Evolutionary conservation across 2,888 invertebrate species (phyloP), one percentile per base, ranked within the genome.

Genomic region (Megalurothrips usitatus): DNA sequence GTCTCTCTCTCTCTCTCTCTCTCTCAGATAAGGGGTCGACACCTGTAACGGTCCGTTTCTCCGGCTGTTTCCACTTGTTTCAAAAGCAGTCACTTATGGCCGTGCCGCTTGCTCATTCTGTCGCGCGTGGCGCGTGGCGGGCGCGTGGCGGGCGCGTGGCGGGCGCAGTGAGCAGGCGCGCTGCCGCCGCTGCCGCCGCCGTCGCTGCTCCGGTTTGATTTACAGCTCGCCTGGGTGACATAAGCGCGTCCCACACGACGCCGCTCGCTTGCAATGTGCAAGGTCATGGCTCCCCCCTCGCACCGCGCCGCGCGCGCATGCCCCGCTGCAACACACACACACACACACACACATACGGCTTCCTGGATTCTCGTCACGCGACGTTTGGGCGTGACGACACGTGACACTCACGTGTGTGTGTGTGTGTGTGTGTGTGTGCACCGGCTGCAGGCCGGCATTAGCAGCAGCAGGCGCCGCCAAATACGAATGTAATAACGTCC

Each of bases 331-430:
- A 43, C 34, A 43, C 34, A 43, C 34, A 43, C 34, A 43, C 34
- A 43, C 34, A 43, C 34, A 43, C 34, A 43, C 34, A 43, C 34
- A 43, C 58, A 26, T 26, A 11, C 68, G 68, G 68, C 68, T 75
- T 75, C 68, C 68, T 75, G 68, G 68, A 75, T 75, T 75, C 68
- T 26, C 68, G 26, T 75, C 68, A 75, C 68, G 68, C 68, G 68
- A 75, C 68, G 68, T 26, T 26, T 75, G 26, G 68, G 68, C 68
- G 68, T 75, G 68, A 75, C 68, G 68, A 75, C 68, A 11, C 68
- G 68, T 75, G 68, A 58, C 58, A 17, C 1, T 12, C 58, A 58
- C 1, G 58, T 58, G 52, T 52, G 52, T 52, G 52, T 52, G 52
- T 52, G 52, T 52, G 52, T 52, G 52, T 52, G 52, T 52, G 52